Evolutionary conservation across 2,888 invertebrate species (phyloP), one percentile per base, ranked within the genome.

Genomic region (Perithous albicinctus): DNA sequence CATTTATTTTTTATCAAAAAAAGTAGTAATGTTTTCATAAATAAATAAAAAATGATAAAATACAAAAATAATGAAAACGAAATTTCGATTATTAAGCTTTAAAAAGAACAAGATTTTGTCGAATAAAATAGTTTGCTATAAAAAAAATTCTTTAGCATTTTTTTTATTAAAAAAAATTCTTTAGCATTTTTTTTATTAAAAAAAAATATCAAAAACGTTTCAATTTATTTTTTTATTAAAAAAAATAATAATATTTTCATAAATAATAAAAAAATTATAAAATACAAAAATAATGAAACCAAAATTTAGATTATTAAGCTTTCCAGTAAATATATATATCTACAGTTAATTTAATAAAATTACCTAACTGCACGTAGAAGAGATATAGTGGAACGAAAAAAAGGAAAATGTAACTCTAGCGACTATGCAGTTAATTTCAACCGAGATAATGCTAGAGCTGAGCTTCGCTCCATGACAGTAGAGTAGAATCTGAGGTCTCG

Each of bases 381-480:
- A 38, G n/a, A n/a, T n/a, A n/a, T n/a, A 18, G 48, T 64, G 15
- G 8, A 43, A 72, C 15, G 4, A 54, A 23, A 46, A n/a, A 18
- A 73, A 48, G 61, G 43, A 20, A 73, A 12, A 38, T 15, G 3
- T 20, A n/a, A n/a, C 10, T 12, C 35, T 12, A 23, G 35, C 29
- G 23, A 29, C 32, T 3, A 48, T 1, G 29, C 32, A 48, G 66
- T 48, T 32, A 51, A 38, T 54, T 69, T 54, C 2, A 26, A 23
- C 15, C 7, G 15, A 12, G 54, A 56, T 70, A 70, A 70, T 70
- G 54, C 69, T 56, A 54, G 20, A 72, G 70, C 46, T 32, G 20
- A 59, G 29, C 51, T 20, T 38, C 35, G n/a, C n/a, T 38, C 12
- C 32, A 20, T 43, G 70, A 59, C 70, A 29, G n/a, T n/a, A n/a